phyloP scores from a whole-genome alignment of 2,888 invertebrate genomes.

The Sphaerophoria rueppellii region DNA sequence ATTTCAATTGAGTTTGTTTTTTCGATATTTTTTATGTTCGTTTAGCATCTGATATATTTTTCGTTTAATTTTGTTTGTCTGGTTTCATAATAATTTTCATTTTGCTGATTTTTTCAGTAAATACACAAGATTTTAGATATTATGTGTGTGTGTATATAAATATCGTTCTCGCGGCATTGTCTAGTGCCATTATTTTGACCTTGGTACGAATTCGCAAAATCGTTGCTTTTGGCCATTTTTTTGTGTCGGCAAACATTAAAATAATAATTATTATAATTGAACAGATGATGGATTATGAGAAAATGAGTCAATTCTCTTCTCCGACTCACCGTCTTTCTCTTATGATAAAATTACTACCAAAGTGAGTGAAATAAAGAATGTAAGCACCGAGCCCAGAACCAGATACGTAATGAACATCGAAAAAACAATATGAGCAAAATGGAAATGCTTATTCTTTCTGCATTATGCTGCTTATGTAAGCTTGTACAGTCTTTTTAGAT shows the following conservation, averaged over 20 bases:
- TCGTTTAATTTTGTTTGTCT: not conserved
- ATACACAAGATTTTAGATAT: slow-evolving; percentile 1
- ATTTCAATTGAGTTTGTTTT: slow-evolving; percentile 4
- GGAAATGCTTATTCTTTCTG: not conserved
- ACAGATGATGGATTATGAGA: not conserved
- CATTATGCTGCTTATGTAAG: not conserved
- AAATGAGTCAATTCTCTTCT: not conserved
- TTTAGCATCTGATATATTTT: slow-evolving; percentile 18
- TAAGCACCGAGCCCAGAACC: not conserved
- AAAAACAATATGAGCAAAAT: not conserved
- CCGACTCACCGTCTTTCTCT: not conserved
- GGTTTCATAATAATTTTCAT: slow-evolving; percentile 16
- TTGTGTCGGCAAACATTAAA: not conserved
- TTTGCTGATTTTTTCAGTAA: not conserved
- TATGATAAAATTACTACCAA: not conserved
- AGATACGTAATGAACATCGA: not conserved
- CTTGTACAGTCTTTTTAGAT: too few relatives aligned
- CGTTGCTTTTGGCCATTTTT: not conserved
- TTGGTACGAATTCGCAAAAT: slow-evolving; percentile 10
- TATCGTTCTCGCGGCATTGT: slow-evolving; percentile 6
- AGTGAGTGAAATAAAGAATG: not conserved
- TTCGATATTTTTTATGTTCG: slow-evolving; percentile 2
- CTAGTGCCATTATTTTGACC: slow-evolving; percentile 13
- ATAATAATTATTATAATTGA: not conserved
- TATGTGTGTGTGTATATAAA: not conserved